Percentiles rank a stretch among this genome's conserved stretches.
These are phyloP conservation scores for Leptocoma aspasia DNA, from an alignment of 2,113 vertebrate species.

Conservation along the genomic window DNA sequence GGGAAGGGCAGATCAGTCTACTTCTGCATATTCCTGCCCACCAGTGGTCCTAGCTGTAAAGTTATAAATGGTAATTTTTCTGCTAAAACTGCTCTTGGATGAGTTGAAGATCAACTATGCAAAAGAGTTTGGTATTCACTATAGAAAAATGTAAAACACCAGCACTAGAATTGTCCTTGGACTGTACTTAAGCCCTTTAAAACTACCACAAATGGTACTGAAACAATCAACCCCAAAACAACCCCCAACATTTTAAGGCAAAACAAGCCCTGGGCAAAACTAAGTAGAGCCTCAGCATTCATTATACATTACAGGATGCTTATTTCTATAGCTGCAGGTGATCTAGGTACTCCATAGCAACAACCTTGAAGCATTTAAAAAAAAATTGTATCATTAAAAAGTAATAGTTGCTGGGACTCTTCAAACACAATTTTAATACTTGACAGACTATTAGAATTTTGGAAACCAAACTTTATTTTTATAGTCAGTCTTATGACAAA, in stretches of 20 bases:
- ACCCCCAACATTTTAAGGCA: neutral
- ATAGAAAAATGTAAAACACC: neutral
- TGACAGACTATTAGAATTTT: neutral
- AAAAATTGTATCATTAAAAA: constrained; percentile 8
- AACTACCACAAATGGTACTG: neutral
- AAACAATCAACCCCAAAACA: constrained; percentile 9
- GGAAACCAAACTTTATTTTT: neutral
- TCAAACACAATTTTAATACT: neutral
- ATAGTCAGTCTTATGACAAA: neutral
- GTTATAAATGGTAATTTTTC: neutral
- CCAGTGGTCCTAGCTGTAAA: neutral
- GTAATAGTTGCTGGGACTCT: neutral
- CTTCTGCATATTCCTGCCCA: neutral
- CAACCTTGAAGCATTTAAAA: neutral
- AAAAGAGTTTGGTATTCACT: neutral
- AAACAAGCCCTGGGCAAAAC: constrained; percentile 37
- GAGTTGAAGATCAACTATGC: neutral
- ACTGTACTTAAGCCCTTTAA: neutral
- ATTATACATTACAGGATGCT: constrained; percentile 22
- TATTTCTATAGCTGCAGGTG: constrained; percentile 37
- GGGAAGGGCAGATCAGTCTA: neutral
- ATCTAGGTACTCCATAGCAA: neutral
- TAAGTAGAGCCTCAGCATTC: constrained; percentile 2
- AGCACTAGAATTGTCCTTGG: neutral
- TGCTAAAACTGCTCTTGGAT: neutral